Evolutionary conservation across 92 coral and sea anemone genomes (phyloP), one percentile per base, ranked within the genome.

Genomic region (Epizoanthus rinbou): DNA sequence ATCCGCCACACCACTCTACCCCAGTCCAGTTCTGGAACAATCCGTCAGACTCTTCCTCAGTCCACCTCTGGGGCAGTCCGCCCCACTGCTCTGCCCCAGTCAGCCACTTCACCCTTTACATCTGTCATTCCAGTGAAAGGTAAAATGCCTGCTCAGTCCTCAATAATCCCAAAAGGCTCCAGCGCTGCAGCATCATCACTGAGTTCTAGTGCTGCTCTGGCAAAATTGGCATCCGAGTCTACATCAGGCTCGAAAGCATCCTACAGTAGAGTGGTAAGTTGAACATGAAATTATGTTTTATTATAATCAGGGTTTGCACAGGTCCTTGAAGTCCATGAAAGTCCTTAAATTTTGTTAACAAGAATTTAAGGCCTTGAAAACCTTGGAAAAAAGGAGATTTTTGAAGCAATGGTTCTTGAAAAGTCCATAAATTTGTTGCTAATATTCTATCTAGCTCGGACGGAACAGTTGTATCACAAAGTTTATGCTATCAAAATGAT

Each of bases 91-190:
- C 89, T 91, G 50, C 69, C 95, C 31, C 95, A 92, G 80, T 93
- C 98, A 5, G 90, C 93, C 2, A 87, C 88, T 23, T 93, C 98
- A 8, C 91, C 98, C 2, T 93, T 93, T 39, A 93, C 94, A 3
- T 89, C 98, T 67, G 88, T 93, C 16, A 52, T 93, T 54, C 90
- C 86, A 57, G 84, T 93, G 50, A 93, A 93, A 56, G 93, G 93
- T 28, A 72, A 82, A n/a, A 59, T 87, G 37, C 83, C 83, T 15
- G 22, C 88, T 15, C 82, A 84, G 63, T 82, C 91, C 8, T 69
- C 43, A 17, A 57, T 78, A 6, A 62, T 78, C 33, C 43, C 64
- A 14, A 78, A 78, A 78, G 41, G 82, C 23, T 45, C 88, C 1
- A 68, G 82, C 43, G 74, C 76, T 17, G 58, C 85, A 23, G 62